phyloP scores from a whole-genome alignment of 1,140 invertebrate species.

The Drosophila bifasciata region DNA sequence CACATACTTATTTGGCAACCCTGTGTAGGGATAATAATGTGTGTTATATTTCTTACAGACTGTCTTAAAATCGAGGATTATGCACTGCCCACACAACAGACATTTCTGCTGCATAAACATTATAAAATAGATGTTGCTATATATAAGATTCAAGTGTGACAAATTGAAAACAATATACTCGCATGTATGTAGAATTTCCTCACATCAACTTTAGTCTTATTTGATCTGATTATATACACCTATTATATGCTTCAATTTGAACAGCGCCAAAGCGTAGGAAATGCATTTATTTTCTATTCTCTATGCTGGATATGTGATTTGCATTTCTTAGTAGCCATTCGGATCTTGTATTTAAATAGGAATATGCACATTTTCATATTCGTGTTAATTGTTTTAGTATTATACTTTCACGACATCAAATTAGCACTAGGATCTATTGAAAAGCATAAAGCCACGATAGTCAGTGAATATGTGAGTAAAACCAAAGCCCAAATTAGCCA shows the following conservation, averaged over 20 bases:
- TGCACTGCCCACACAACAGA: slow-evolving; percentile 12
- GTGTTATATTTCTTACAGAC: slow-evolving; percentile 25
- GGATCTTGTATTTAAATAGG: background rate
- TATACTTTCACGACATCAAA: background rate
- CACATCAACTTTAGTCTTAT: background rate
- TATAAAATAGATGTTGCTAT: slow-evolving; percentile 39
- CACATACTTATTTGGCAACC: background rate
- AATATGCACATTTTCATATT: slow-evolving; percentile 8
- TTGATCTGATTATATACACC: background rate
- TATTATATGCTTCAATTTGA: background rate
- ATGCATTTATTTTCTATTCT: background rate
- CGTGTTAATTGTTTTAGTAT: background rate
- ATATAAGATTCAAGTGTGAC: slow-evolving; percentile 48
- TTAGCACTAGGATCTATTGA: too few species aligned
- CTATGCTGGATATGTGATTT: background rate
- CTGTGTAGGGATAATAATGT: background rate
- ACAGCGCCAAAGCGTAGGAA: background rate
- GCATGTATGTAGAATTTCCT: too few species aligned
- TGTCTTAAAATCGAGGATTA: slow-evolving; percentile 51
- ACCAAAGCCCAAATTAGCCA: too few species aligned
- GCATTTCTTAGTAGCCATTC: background rate
- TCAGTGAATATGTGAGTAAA: too few species aligned
- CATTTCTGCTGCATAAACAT: slow-evolving; percentile 35
- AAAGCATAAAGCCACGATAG: too few species aligned
- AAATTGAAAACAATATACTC: background rate